phyloP scores from a whole-genome alignment of 2,113 vertebrate species.

The Gavia stellata region DNA sequence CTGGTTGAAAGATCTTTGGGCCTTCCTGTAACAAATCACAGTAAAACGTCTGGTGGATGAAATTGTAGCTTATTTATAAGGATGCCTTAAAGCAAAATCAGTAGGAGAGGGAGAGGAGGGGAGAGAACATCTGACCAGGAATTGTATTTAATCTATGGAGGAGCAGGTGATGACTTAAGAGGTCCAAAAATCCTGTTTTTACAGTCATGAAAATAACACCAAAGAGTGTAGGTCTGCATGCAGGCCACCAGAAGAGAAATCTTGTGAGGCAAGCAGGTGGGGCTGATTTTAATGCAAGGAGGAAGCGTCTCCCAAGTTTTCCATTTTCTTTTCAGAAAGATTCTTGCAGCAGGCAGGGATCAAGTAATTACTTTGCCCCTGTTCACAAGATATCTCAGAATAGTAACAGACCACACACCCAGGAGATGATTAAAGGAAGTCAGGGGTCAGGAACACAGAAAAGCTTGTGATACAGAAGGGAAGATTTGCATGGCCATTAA shows the following conservation, averaged over 20 bases:
- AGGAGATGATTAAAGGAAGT: constrained; percentile 53
- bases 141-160: neutral
- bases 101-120: neutral
- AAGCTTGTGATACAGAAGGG: neutral
- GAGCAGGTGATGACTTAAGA: neutral
- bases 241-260: neutral
- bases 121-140: neutral
- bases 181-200: neutral
- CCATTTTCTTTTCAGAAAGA: neutral
- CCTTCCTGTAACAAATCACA: neutral
- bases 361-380: constrained; percentile 25
- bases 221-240: neutral
- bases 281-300: neutral
- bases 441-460: constrained; percentile 21
- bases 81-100: neutral
- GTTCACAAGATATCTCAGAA: neutral
- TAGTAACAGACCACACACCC: constrained; percentile 51
- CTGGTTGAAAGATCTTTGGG: neutral
- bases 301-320: neutral
- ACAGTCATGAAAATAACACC: neutral
- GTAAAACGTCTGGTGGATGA: neutral
- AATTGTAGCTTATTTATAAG: neutral
- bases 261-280: neutral
- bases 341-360: neutral
- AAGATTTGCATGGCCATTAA: constrained; percentile 25